phyloP scores from a whole-genome alignment of 2,113 vertebrate species.

The Salvelinus namaycush region DNA sequence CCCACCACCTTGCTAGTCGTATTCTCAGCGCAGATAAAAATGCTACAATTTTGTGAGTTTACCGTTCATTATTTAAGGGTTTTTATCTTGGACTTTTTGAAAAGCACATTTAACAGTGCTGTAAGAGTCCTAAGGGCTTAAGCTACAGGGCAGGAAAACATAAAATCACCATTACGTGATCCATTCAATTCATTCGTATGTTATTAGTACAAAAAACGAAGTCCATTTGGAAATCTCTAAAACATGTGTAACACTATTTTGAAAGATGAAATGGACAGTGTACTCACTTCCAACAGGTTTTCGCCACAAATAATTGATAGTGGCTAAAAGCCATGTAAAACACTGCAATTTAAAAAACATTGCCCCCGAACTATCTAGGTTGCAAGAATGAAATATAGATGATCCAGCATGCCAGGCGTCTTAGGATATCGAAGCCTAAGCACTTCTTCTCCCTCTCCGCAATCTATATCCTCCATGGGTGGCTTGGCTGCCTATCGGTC shows the following conservation, averaged over 20 bases:
- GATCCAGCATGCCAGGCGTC: conserved; percentile 21
- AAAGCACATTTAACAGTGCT: conserved; percentile 35
- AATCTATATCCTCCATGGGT: neutral
- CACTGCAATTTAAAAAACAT: conserved; percentile 47
- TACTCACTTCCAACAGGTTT: conserved; percentile 40
- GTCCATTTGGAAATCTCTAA: conserved; percentile 41
- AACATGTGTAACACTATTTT: conserved; percentile 51
- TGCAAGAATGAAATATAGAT: conserved; percentile 62
- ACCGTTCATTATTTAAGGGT: conserved; percentile 58
- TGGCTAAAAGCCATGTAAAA: conserved; percentile 58
- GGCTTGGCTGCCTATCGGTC: neutral
- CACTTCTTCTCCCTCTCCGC: conserved; percentile 8
- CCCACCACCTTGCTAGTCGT: neutral
- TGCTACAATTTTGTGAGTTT: neutral
- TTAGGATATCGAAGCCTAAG: conserved; percentile 18
- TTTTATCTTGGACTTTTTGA: conserved; percentile 41
- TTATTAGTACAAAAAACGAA: conserved; percentile 17
- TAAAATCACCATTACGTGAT: conserved; percentile 67
- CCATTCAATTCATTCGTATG: conserved; percentile 33
- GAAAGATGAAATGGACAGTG: conserved; percentile 64
- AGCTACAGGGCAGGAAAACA: conserved; percentile 49
- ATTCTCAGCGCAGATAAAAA: neutral
- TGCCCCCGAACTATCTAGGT: conserved; percentile 17
- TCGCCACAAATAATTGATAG: conserved; percentile 61
- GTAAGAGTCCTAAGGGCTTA: conserved; percentile 25